Base-by-base conservation (phyloP, 1,140 invertebrate genomes). In the Panagrolaimus sp. region DNA sequence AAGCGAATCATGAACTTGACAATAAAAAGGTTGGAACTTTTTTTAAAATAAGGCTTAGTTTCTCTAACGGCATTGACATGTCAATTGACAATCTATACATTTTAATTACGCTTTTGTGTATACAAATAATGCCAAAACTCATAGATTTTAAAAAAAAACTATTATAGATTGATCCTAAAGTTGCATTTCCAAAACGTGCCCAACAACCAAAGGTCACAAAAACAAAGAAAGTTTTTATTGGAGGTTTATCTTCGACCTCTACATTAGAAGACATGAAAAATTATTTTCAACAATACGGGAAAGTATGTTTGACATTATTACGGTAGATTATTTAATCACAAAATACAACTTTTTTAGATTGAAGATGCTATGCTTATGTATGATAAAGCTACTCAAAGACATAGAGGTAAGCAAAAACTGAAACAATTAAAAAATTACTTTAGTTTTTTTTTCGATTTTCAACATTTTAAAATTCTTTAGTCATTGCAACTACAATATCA, bases 201-300 rank as follows among this genome's bases (percentile, higher is more conserved):
- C 93, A 96, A 88, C 92, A 92, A 87, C 96, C 96, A 91, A 96
- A 98, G 93, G 93, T 98, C 85, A 98, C 95, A 86, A 91, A 93
- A 88, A 99, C 96, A 87, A 98, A 98, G 90, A 99, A 99, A 88
- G 97, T 98, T 88, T 99, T 99, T 87, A 95, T 99, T 84, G 96
- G 96, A 79, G 96, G 96, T 81, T 88, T 99, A 81, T 97, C 95
- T 80, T 93, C 95, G 80, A 93, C 93, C 81, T 98, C 95, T 83
- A 98, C 94, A 82, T 89, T 98, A 83, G 96, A 99, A 87, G 96
- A 99, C 87, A 93, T 98, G 84, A 97, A 97, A 89, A 94, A 92
- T 86, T 98, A 98, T 87, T 98, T 99, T 87, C 92, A 95, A 87
- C 92, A 97, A 86, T 98, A 96, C 86, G 96, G 96, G 87, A 92